Evolutionary conservation across 1,140 invertebrate genomes (phyloP), one percentile per base, ranked within the genome.

Genomic region (Tenebrio molitor): DNA sequence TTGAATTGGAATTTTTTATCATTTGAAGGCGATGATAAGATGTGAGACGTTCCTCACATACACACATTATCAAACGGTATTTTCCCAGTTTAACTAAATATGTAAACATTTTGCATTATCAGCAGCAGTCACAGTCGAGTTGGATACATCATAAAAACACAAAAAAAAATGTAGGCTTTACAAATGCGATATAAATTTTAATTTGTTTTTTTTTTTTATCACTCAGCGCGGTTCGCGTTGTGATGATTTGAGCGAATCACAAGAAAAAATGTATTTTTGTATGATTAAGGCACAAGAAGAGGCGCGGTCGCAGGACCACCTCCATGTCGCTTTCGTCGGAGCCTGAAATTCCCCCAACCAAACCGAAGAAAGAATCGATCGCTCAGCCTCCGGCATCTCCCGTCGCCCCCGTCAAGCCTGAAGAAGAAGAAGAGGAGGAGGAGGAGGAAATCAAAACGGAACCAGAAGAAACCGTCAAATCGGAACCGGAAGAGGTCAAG

Each of bases 281-380:
- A 29, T 8, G 8, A 29, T 29, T 29, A 58, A 67, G 67, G 70
- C 85, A 85, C 33, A 85, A 86, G 70, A 84, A 86, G 72, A 84
- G 84, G 65, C 83, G 86, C 62, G 86, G 85, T 44, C 80, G 86
- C 74, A 83, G 86, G 70, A 84, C 84, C 19, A 85, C 83, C 17
- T 80, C 83, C 80, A 25, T 84, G 33, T 64, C 71, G 15, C 29
- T 84, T 1, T 83, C 84, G 1, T 81, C 81, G 0, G 78, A 76
- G 58, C 42, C 66, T 2, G 71, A 74, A 36, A 72, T 69, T 14
- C 42, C 71, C 7, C 63, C 71, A 42, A 36, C 12, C 5, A 58
- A 58, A 8, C 50, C 70, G 3, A 77, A 76, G 58, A 77, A 81
- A 39, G 76, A 74, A 69, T 23, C 25, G 14, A 66, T 66, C 1